phyloP scores from a whole-genome alignment of 2,113 vertebrate species.

The Psammodynastes pulverulentus region DNA sequence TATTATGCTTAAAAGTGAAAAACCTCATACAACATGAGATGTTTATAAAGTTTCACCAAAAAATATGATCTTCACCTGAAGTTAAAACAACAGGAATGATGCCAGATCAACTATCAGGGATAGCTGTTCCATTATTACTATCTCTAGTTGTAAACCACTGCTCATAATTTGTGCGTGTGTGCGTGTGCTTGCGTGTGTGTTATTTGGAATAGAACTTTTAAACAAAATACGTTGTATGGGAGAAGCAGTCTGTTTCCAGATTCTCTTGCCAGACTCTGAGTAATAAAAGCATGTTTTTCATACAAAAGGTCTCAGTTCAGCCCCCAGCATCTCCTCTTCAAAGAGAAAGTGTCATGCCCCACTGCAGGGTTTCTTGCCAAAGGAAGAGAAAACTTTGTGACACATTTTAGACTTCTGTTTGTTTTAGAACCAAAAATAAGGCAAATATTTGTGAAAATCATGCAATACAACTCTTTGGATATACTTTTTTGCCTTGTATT shows the following conservation, averaged over 20 bases:
- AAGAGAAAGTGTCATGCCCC: neutral
- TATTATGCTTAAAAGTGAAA: neutral
- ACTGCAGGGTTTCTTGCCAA: neutral
- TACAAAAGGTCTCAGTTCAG: neutral
- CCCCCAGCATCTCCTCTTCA: neutral
- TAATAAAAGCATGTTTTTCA: neutral
- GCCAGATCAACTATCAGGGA: neutral
- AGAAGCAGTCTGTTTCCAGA: neutral
- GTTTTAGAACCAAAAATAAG: neutral
- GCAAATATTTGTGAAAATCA: neutral
- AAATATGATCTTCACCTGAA: neutral
- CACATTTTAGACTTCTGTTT: neutral
- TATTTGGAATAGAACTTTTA: neutral
- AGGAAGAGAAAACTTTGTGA: neutral
- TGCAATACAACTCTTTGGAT: neutral
- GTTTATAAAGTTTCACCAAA: neutral
- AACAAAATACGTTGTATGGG: neutral
- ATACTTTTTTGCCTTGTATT: neutral
- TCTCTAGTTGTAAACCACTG: neutral
- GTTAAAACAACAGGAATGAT: neutral
- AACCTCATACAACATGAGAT: neutral
- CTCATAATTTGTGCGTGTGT: neutral
- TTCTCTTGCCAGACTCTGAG: neutral
- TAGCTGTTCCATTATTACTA: neutral
- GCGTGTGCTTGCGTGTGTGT: neutral